Evolutionary conservation across 2,888 invertebrate species (phyloP), one percentile per base, ranked within the genome.

Genomic region (Hypercompe scribonia): DNA sequence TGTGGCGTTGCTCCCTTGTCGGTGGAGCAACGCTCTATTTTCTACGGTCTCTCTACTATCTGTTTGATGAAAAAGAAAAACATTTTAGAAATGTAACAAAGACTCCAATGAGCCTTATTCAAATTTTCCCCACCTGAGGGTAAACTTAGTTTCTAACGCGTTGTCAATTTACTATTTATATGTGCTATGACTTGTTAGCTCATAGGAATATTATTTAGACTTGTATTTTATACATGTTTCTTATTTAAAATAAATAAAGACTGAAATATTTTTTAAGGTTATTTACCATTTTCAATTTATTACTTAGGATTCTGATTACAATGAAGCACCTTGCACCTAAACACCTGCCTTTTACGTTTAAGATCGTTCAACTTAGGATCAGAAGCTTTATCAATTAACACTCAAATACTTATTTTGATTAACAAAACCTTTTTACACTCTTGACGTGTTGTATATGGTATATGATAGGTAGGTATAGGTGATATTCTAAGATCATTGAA

Each of bases 291-390:
- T 21, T 24, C n/a, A 54, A 11, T n/a, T 21, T 11, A n/a, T 24
- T n/a, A 54, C 24, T 21, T 54, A 8, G 3, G 50, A n/a, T n/a
- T 24, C 0, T 24, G 2, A 24, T 50, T 46, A 21, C 24, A 24
- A 24, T 24, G 50, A 50, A 50, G 24, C 24, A 50, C 24, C 50
- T 50, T 24, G 11, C n/a, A n/a, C 50, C 24, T 54, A 71, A 82
- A 70, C 81, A 82, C 82, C 81, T 82, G 82, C 71, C 78, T 82
- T 31, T 13, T 78, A 74, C 76, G 80, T 80, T 73, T 82, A 65
- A 80, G 80, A 82, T 80, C 46, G 54, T 71, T 61, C 68, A 75
- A 78, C 78, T 75, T 71, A 68, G 75, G 34, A 71, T 72, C 72
- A 31, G 39, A 34, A 70, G 68, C 15, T 5, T 58, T 28, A 13